phyloP scores from a whole-genome alignment of 2,797 vertebrate genomes.

The Pipistrellus pipistrellus region DNA sequence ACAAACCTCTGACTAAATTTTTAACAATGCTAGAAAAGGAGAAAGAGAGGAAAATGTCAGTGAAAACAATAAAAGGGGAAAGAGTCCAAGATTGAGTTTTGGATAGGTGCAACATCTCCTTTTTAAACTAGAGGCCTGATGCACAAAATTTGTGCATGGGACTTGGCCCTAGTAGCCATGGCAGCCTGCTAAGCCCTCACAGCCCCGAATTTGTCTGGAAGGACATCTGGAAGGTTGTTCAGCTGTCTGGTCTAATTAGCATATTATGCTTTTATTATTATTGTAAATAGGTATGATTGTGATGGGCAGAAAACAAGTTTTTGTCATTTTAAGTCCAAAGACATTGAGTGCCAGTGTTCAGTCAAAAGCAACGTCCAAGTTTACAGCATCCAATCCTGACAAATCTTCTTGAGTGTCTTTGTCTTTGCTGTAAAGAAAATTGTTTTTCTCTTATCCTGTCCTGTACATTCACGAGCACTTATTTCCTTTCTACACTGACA shows the following conservation, averaged over 20 bases:
- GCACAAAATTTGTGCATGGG: no score
- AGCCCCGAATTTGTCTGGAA: no score
- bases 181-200: no score
- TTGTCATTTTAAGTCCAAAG: not conserved
- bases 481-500: conserved; percentile 4
- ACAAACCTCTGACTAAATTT: conserved; percentile 29
- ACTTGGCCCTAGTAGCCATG: no score
- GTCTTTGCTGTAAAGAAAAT: not conserved
- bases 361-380: not conserved
- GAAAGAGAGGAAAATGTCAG: not conserved
- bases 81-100: not conserved
- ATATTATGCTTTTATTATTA: no score
- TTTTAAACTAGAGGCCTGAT: no score
- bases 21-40: not conserved
- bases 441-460: not conserved
- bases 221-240: no score
- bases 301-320: not conserved
- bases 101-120: not conserved
- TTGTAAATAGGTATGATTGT: not conserved
- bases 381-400: not conserved
- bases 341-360: not conserved
- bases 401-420: not conserved
- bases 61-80: not conserved
- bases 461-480: not conserved
- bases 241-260: no score